These are phyloP conservation scores for Silurus aristotelis DNA, from an alignment of 2,797 vertebrate genomes.

Conservation along the genomic window DNA sequence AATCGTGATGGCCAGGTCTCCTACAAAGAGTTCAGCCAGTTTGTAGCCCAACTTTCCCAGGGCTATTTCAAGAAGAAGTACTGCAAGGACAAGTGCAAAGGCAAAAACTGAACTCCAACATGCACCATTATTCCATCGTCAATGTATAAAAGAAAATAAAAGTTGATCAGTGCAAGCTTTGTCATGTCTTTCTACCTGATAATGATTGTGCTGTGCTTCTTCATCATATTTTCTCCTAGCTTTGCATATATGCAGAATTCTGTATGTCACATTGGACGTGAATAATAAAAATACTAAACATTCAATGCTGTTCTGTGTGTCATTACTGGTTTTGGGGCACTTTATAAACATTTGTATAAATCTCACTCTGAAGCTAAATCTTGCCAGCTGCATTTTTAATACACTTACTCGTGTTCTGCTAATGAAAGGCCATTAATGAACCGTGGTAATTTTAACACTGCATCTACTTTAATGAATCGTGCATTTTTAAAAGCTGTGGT, in stretches of 20 bases:
- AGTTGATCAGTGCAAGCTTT: not conserved
- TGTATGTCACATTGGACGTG: not conserved
- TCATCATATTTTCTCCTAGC: too few species aligned
- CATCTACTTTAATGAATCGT: too few species aligned
- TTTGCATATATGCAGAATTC: not conserved
- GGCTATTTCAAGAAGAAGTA: conserved; percentile 61
- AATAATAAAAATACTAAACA: conserved; percentile 6
- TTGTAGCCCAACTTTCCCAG: conserved; percentile 62
- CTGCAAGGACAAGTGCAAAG: conserved; percentile 40
- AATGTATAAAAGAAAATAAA: not conserved
- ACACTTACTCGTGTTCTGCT: not conserved
- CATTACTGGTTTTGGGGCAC: not conserved
- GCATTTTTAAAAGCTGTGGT: too few species aligned
- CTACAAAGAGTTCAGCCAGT: conserved; percentile 71
- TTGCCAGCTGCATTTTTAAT: too few species aligned
- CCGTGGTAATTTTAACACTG: too few species aligned
- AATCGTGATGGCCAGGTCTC: conserved; percentile 72
- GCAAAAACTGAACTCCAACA: not conserved
- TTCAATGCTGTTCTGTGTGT: not conserved
- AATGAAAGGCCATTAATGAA: not conserved
- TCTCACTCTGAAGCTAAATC: not conserved
- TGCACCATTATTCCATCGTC: not conserved
- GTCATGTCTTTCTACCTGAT: not conserved
- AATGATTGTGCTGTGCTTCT: not conserved
- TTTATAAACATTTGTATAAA: not conserved